These are phyloP conservation scores for Schlechtendalia chinensis DNA, from an alignment of 1,140 invertebrate species.

Conservation along the genomic window DNA sequence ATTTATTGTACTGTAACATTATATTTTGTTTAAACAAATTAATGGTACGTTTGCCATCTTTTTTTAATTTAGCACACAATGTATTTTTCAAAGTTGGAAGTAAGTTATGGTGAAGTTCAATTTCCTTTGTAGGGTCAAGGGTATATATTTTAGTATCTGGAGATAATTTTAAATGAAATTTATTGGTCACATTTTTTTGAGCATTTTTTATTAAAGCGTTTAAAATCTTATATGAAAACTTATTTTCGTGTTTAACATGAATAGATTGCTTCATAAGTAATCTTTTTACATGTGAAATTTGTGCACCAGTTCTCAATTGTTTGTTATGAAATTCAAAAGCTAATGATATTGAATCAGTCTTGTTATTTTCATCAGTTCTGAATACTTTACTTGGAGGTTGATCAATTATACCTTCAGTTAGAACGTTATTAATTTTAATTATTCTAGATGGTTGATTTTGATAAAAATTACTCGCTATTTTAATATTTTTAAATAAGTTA, in stretches of 20 bases:
- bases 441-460: slow-evolving; percentile 12
- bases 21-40: slow-evolving; percentile 39
- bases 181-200: background rate
- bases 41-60: background rate
- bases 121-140: background rate
- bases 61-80: slow-evolving; percentile 8
- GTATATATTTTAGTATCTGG: background rate
- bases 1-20: slow-evolving; percentile 12
- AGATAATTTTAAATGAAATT: background rate
- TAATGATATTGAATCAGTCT: background rate
- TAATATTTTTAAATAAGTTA: background rate
- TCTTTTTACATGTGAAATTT: background rate
- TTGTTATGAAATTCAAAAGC: background rate
- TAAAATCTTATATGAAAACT: slow-evolving; percentile 18
- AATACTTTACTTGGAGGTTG: background rate
- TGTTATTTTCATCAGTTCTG: slow-evolving; percentile 14
- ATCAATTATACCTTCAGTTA: background rate
- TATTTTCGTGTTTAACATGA: background rate
- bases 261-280: background rate
- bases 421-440: slow-evolving; percentile 1
- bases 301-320: background rate
- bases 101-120: slow-evolving; percentile 20
- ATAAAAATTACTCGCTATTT: slow-evolving; percentile 16
- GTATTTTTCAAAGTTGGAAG: slow-evolving; percentile 8
- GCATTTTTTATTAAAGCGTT: slow-evolving; percentile 2